Conservation (phyloP, 2,113 vertebrate species). For the Loxodonta africana region DNA sequence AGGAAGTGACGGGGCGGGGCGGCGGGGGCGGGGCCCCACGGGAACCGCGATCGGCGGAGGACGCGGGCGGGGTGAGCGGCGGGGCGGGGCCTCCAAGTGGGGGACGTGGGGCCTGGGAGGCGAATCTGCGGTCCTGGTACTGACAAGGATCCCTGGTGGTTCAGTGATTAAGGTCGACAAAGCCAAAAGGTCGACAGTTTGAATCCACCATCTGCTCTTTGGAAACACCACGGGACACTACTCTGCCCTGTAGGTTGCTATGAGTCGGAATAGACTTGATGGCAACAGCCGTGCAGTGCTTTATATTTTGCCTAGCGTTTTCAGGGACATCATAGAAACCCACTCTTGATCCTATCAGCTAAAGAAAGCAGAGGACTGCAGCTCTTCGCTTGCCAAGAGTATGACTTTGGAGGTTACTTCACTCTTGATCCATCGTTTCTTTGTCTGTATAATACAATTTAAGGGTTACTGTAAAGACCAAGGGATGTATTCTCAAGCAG, state of each 20-base stretch:
- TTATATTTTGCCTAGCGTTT: not conserved
- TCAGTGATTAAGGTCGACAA: too few species aligned
- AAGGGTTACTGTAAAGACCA: not conserved
- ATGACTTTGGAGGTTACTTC: not conserved
- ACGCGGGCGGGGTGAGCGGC: accelerated
- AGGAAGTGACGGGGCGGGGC: accelerated
- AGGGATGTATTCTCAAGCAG: not conserved
- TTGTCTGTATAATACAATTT: not conserved
- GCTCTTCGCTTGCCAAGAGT: not conserved
- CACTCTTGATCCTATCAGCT: not conserved
- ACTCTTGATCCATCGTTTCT: not conserved
- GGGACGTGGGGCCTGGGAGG: not conserved
- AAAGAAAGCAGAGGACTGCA: not conserved
- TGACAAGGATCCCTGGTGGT: too few species aligned
- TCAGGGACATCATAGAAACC: not conserved
- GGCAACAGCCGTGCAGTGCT: not conserved
- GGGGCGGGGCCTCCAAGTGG: not conserved
- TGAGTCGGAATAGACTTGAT: too few species aligned
- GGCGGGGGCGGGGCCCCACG: too few species aligned
- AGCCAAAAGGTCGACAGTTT: too few species aligned
- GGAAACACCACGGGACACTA: too few species aligned
- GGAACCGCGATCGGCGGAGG: not conserved
- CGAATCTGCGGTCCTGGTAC: accelerated
- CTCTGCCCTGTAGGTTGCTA: too few species aligned
- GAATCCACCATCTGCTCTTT: too few species aligned